Evolutionary conservation across 2,113 vertebrate species (phyloP).

Genomic region (Hiodon tergisus): DNA sequence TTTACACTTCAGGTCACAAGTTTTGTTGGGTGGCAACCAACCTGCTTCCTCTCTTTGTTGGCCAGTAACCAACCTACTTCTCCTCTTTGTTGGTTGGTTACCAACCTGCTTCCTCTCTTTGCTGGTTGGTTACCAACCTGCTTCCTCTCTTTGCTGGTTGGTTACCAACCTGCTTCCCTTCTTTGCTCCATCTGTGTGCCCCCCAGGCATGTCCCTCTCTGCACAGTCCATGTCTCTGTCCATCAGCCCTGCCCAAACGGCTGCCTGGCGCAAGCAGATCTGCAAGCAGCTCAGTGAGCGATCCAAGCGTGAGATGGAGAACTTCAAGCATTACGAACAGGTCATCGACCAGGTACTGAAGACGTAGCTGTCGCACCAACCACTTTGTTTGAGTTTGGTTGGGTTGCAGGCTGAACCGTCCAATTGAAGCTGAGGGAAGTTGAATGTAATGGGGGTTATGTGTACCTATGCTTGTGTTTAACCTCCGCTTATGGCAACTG

Average conservation of each 20-base stretch:
- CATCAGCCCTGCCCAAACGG: constrained; percentile 77
- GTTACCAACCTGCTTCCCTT: too few species aligned
- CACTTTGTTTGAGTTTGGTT: not conserved
- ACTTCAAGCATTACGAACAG: constrained; percentile 89
- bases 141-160: too few species aligned
- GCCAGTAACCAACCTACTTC: not conserved
- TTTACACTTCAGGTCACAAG: too few species aligned
- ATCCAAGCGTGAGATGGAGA: constrained; percentile 84
- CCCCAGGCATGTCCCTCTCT: constrained; percentile 69
- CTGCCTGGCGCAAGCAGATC: constrained; percentile 87
- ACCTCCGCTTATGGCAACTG: too few species aligned
- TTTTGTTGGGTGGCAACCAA: not conserved
- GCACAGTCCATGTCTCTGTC: constrained; percentile 77
- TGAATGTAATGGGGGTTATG: not conserved
- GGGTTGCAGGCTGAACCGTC: too few species aligned
- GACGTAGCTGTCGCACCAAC: not conserved
- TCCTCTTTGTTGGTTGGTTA: not conserved
- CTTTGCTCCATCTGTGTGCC: constrained; percentile 9
- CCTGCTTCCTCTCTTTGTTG: not conserved
- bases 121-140: not conserved
- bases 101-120: not conserved
- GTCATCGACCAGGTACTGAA: constrained; percentile 82
- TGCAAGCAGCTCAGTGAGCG: constrained; percentile 88
- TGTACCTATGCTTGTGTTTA: not conserved
- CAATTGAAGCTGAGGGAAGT: not conserved